Base-by-base conservation (phyloP, 1,140 invertebrate genomes). In the Mactra quadrangularis region DNA sequence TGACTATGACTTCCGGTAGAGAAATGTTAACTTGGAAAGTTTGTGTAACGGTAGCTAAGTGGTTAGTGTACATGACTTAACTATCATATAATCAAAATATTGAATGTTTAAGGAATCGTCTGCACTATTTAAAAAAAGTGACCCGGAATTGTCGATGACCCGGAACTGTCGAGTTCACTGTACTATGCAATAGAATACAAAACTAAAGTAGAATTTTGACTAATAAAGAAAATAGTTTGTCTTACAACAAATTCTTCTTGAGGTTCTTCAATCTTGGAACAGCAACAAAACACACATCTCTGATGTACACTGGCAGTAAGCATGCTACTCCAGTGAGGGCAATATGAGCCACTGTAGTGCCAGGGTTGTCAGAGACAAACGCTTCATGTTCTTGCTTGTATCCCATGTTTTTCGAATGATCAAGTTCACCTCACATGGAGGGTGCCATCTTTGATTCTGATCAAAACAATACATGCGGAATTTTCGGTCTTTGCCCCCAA, bases 361-460 rank as follows among this genome's bases (percentile, higher is more conserved):
- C 88, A 45, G 84, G 72, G 31, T 87, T 86, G n/a, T 85, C 87
- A 57, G 86, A 86, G 7, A 91, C 85, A 87, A 91, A 91, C 22
- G 82, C 57, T 83, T 89, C 88, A 81, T 91, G 89, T 70, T 84
- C 53, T 64, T 86, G 29, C 77, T 91, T 91, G 60, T 89, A 91
- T 7, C 84, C 75, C 53, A 79, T 47, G 3, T 47, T 82, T 60
- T 25, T 41, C 38, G 38, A 41, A 7, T 41, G 6, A 7, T 41
- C 38, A 15, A 41, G 15, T 15, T 41, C 38, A 41, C 6, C 38
- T 33, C 60, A 64, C 66, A 78, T 74, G 83, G 77, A 60, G 70
- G 76, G 62, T 41, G 71, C 68, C 76, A 85, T 60, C 31, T 78
- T 60, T 66, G n/a, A 72, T 78, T 55, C 31, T 41, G 22, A 55